Evolutionary conservation across 2,113 vertebrate genomes (phyloP), one percentile per base, ranked within the genome.

Genomic region (Theristicus caerulescens): DNA sequence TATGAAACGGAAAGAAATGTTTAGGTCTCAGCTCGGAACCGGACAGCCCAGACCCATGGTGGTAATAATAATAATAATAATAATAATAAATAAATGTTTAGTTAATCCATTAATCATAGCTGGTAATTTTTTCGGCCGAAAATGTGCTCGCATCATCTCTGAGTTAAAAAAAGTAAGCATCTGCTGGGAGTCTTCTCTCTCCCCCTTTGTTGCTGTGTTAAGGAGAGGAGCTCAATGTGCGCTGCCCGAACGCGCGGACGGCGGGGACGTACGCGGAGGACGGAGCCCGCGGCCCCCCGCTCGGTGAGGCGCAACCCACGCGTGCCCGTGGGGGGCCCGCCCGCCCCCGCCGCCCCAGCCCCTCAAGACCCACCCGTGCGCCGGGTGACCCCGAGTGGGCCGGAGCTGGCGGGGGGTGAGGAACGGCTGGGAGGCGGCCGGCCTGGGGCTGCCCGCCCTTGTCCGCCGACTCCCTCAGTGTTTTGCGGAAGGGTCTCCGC

Each of bases 1-100:
- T 97, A 96, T 86, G 87, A 96, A 97, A 97, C 18, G 22, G 64
- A 72, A 81, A 93, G 96, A 91, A 95, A 84, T 84, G 59, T 93
- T 97, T 93, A 76, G 88, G 71, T 96, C 84, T 38, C 24, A 2
- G 40, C 47, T 87, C 8, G 16, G 83, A 91, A 95, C 54, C 11
- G 65, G 80, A 55, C 77, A 74, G 69, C 46, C 36, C 34, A 54
- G 24, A 31, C 20, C 5, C 11, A 34, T 73, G 13, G 31, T 42
- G 11, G 34, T 51, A 25, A 6, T 49, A 49, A 12, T 49, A 49
- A 24, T 49, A 49, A 12, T 49, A 24, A 49, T 49, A 49, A 24
- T 49, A 49, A 49, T 49, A 47, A 19, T 47, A 47, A 19, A 20
- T n/a, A n/a, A 47, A 46, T 46, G 44, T 46, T 17, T 58, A 26